phyloP scores from a whole-genome alignment of 2,113 vertebrate genomes.

The Acrocephalus kingi region DNA sequence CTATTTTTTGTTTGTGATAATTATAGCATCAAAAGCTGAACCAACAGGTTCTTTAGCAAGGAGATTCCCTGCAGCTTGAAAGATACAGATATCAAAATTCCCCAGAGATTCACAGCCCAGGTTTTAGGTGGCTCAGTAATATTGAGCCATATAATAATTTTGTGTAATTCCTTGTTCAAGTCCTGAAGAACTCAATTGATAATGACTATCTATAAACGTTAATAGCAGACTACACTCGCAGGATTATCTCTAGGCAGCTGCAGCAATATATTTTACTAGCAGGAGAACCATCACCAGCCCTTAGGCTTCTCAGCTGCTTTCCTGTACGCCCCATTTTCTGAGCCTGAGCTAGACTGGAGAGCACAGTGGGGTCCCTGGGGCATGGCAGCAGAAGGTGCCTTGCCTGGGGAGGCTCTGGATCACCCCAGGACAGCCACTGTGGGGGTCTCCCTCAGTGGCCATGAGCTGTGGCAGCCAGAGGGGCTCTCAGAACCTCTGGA shows the following conservation, averaged over 20 bases:
- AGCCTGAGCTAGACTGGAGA: background rate
- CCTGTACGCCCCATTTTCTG: background rate
- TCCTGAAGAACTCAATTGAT: conserved; percentile 26
- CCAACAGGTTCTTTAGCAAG: conserved; percentile 49
- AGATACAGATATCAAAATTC: conserved; percentile 44
- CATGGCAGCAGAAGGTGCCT: rapidly evolving
- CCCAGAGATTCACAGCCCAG: background rate
- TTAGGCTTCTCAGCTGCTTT: background rate
- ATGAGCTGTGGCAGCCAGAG: background rate
- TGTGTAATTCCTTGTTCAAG: background rate
- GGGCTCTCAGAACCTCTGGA: background rate
- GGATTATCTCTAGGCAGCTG: conserved; percentile 5
- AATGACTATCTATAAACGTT: background rate
- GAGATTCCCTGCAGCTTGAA: conserved; percentile 10
- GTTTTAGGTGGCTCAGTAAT: conserved; percentile 30
- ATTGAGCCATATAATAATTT: background rate
- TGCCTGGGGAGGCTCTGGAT: rapidly evolving
- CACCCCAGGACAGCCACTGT: background rate
- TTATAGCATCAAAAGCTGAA: conserved; percentile 28
- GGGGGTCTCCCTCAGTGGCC: background rate
- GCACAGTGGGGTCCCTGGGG: background rate
- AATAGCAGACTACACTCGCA: conserved; percentile 21
- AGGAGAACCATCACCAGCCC: background rate
- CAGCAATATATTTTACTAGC: background rate
- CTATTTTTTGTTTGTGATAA: conserved; percentile 18